phyloP scores from a whole-genome alignment of 1,140 invertebrate species.

The Stegodyphus mimosarum region DNA sequence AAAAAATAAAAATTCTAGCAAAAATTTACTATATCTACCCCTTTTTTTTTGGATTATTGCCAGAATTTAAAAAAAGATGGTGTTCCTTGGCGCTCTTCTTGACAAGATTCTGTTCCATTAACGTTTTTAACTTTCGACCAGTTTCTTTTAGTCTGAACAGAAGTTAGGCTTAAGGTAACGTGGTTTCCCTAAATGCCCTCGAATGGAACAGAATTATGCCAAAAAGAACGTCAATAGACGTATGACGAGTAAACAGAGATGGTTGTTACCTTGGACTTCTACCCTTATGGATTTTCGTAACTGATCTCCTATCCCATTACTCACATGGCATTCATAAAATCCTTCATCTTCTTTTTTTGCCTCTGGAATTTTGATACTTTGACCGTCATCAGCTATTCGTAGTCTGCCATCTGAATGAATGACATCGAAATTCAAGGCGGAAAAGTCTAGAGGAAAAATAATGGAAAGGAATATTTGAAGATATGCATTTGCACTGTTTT shows the following conservation, averaged over 20 bases:
- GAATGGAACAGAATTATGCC: too few species aligned
- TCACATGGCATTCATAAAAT: slow-evolving; percentile 55
- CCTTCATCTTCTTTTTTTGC: slow-evolving; percentile 56
- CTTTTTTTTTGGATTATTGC: neutral
- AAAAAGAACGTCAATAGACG: neutral
- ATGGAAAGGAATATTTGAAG: neutral
- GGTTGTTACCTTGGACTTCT: slow-evolving; percentile 46
- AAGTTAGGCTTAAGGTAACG: too few species aligned
- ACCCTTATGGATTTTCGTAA: slow-evolving; percentile 47
- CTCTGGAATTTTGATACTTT: slow-evolving; percentile 43
- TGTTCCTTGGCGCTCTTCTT: too few species aligned
- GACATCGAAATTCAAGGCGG: slow-evolving; percentile 47
- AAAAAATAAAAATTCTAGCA: neutral
- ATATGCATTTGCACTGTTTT: too few species aligned
- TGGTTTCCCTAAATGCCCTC: too few species aligned
- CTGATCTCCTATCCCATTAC: slow-evolving; percentile 52
- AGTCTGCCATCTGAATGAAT: slow-evolving; percentile 41
- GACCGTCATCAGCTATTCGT: slow-evolving; percentile 37
- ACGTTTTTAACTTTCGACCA: too few species aligned
- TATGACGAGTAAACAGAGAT: neutral
- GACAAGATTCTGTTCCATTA: too few species aligned
- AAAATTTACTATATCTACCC: neutral
- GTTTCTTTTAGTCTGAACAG: too few species aligned
- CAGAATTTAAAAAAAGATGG: too few species aligned
- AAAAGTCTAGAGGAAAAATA: slow-evolving; percentile 32